Percentiles rank a stretch among this genome's conserved stretches.
Conservation (phyloP, 2,888 invertebrate genomes). For the Sphinx pinastri region DNA sequence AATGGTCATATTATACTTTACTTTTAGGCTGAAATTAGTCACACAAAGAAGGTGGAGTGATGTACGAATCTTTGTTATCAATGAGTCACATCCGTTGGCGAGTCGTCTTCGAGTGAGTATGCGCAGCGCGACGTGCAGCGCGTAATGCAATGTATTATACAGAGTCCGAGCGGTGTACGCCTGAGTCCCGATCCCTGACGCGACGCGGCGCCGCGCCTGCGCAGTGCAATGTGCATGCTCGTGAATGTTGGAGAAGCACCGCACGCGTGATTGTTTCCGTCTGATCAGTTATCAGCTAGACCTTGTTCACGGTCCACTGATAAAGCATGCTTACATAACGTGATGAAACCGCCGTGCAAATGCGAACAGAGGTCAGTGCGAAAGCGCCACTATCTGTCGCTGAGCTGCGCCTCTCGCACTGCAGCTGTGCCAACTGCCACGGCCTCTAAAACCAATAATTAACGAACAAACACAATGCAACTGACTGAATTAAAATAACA, state of each 20-base stretch:
- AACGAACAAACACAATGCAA: too few relatives aligned
- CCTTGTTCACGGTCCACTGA: constrained; percentile 14
- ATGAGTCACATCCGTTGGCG: constrained; percentile 1
- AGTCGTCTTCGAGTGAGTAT: background rate
- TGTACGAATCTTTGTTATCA: constrained; percentile 4
- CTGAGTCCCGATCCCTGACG: background rate
- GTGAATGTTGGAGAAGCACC: background rate
- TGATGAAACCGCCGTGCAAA: constrained; percentile 21
- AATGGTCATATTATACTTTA: background rate
- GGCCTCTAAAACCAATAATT: too few relatives aligned
- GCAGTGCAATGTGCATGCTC: background rate
- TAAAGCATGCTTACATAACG: constrained; percentile 16
- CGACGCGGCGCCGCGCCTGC: background rate
- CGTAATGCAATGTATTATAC: background rate
- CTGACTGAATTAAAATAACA: too few relatives aligned
- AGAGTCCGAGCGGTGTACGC: background rate
- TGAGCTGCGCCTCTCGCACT: too few relatives aligned
- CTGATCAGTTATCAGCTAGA: constrained; percentile 24
- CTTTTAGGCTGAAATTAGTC: background rate
- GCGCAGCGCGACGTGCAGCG: background rate
- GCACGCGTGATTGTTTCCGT: constrained; percentile 19
- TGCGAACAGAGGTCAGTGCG: constrained; percentile 16
- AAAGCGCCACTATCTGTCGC: background rate
- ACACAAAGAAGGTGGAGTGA: constrained; percentile 15
- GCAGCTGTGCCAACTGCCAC: too few relatives aligned